Evolutionary conservation across 2,113 vertebrate species (phyloP).

Genomic region (Struthidea cinerea): DNA sequence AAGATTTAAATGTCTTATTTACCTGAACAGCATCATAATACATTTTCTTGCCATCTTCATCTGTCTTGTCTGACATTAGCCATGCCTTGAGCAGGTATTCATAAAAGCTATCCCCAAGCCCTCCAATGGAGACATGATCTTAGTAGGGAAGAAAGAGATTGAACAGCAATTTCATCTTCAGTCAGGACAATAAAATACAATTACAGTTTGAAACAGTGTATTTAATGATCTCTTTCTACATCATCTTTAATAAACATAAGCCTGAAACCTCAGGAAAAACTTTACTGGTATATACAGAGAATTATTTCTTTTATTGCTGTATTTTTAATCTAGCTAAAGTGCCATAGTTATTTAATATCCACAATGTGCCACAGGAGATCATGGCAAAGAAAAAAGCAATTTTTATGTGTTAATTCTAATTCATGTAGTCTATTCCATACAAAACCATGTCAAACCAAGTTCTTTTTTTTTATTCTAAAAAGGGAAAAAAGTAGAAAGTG

Average conservation of each 20-base stretch:
- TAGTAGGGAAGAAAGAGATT: constrained; percentile 52
- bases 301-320: not conserved
- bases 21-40: constrained; percentile 97
- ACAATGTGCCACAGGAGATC: not conserved
- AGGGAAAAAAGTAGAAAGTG: not conserved
- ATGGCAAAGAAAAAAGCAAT: not conserved
- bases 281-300: not conserved
- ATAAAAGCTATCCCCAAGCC: constrained; percentile 97
- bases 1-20: constrained; percentile 63
- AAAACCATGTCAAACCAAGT: not conserved
- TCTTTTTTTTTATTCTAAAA: not conserved
- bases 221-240: not conserved
- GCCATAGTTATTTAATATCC: not conserved
- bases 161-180: constrained; percentile 45
- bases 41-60: constrained; percentile 92
- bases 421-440: not conserved
- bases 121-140: constrained; percentile 97
- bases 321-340: not conserved
- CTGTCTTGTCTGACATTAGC: constrained; percentile 95
- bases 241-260: not conserved
- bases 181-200: constrained; percentile 26
- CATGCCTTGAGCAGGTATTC: constrained; percentile 98
- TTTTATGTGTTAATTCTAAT: not conserved
- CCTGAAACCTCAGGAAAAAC: not conserved
- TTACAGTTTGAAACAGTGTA: not conserved